A percentile compares a stretch with the other conserved stretches of the same genome.
Evolutionary conservation across 2,113 vertebrate genomes (phyloP).

Genomic region (Beaufortia kweichowensis): DNA sequence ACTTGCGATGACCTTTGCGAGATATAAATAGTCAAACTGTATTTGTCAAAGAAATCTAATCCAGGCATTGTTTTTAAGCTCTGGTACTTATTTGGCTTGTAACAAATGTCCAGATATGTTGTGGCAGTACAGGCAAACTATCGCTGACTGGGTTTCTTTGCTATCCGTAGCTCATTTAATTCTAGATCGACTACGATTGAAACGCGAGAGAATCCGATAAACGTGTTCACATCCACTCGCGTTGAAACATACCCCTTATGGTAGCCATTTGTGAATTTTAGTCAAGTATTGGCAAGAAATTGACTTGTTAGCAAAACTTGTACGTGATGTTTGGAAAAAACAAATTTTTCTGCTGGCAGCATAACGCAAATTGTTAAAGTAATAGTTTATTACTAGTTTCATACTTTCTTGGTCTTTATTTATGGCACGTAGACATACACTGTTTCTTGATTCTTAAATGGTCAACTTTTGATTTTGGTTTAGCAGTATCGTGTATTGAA

Average conservation of each 20-base stretch:
- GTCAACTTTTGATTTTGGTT: too few species aligned
- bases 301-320: too few species aligned
- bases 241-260: conserved; percentile 6
- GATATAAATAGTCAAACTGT: conserved; percentile 26
- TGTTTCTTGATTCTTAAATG: too few species aligned
- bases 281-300: neutral
- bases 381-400: too few species aligned
- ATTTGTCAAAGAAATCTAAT: conserved; percentile 15
- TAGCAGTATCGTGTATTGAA: too few species aligned
- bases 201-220: conserved; percentile 33
- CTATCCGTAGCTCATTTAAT: conserved; percentile 8
- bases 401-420: too few species aligned
- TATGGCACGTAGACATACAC: too few species aligned
- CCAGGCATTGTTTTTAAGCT: neutral
- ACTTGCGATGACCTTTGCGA: neutral
- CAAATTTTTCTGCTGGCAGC: neutral
- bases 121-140: conserved; percentile 24
- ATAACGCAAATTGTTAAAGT: too few species aligned
- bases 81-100: conserved; percentile 38
- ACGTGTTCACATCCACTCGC: conserved; percentile 10
- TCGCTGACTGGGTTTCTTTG: conserved; percentile 31
- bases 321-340: too few species aligned
- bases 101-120: conserved; percentile 32
- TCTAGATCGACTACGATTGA: conserved; percentile 30
- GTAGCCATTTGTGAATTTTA: conserved; percentile 12